These are phyloP conservation scores for Probaryconus sp. DNA, from an alignment of 1,140 invertebrate genomes.

Conservation along the genomic window DNA sequence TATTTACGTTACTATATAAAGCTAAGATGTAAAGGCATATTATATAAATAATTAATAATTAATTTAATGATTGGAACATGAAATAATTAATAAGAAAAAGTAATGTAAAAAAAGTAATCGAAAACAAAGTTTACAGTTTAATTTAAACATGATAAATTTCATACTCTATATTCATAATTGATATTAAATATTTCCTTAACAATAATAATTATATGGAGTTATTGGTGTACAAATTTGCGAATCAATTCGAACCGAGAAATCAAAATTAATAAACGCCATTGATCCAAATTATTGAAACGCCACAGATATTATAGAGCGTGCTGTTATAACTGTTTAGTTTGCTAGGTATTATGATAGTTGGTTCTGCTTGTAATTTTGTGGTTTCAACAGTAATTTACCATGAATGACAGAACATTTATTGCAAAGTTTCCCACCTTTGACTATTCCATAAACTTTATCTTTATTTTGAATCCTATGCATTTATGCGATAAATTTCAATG, in stretches of 20 bases:
- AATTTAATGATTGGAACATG: too few species aligned
- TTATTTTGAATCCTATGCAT: constrained; percentile 4
- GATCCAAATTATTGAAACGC: constrained; percentile 39
- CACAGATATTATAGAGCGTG: constrained; percentile 7
- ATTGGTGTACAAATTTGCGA: constrained; percentile 35
- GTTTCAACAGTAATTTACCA: constrained; percentile 23
- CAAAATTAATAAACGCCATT: constrained; percentile 31
- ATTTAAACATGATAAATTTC: too few species aligned
- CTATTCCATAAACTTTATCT: constrained; percentile 11
- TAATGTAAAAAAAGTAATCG: too few species aligned
- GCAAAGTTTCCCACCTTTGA: constrained; percentile 10
- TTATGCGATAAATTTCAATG: too few species aligned
- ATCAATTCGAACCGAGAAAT: constrained; percentile 27
- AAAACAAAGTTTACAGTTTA: too few species aligned
- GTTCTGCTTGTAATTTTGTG: constrained; percentile 19
- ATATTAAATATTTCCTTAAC: neutral
- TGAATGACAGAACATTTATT: constrained; percentile 28
- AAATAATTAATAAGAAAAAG: too few species aligned
- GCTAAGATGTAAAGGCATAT: too few species aligned
- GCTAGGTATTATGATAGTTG: constrained; percentile 19
- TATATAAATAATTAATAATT: too few species aligned
- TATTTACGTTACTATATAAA: too few species aligned
- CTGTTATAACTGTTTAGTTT: constrained; percentile 31
- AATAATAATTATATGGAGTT: constrained; percentile 1
- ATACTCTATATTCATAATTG: too few species aligned